These are phyloP conservation scores for Sarotherodon lohbergeri DNA, from an alignment of 2,113 vertebrate species.

Conservation along the genomic window DNA sequence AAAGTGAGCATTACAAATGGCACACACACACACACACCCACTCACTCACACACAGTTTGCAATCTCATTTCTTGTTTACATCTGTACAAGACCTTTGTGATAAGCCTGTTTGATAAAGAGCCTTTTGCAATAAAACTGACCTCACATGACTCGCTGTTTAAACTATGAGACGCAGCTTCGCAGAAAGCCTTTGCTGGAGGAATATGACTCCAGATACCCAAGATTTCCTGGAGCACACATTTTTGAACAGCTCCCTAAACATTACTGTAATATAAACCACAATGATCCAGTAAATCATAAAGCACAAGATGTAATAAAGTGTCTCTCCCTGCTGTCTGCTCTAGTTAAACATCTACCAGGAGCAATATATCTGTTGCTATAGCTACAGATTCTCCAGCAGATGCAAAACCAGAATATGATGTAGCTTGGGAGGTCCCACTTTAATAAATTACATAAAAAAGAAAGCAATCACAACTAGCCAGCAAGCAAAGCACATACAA, in stretches of 20 bases:
- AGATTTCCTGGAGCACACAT: slow-evolving; percentile 19
- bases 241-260: slow-evolving; percentile 37
- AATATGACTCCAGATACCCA: slow-evolving; percentile 1
- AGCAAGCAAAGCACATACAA: slow-evolving; percentile 1
- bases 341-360: slow-evolving; percentile 66
- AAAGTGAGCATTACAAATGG: background rate
- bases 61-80: background rate
- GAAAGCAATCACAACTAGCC: slow-evolving; percentile 31
- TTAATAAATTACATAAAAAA: slow-evolving; percentile 55
- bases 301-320: slow-evolving; percentile 63
- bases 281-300: slow-evolving; percentile 54
- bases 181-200: background rate
- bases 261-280: slow-evolving; percentile 49
- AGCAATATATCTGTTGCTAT: slow-evolving; percentile 63
- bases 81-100: background rate
- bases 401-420: slow-evolving; percentile 22
- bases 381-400: slow-evolving; percentile 46
- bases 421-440: slow-evolving; percentile 54
- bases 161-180: background rate
- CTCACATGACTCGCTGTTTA: background rate
- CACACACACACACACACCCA: background rate
- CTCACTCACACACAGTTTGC: background rate
- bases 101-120: background rate
- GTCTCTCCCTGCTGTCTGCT: slow-evolving; percentile 60
- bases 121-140: background rate